Conservation (phyloP, 1,140 invertebrate genomes). For the Helicoverpa armigera region DNA sequence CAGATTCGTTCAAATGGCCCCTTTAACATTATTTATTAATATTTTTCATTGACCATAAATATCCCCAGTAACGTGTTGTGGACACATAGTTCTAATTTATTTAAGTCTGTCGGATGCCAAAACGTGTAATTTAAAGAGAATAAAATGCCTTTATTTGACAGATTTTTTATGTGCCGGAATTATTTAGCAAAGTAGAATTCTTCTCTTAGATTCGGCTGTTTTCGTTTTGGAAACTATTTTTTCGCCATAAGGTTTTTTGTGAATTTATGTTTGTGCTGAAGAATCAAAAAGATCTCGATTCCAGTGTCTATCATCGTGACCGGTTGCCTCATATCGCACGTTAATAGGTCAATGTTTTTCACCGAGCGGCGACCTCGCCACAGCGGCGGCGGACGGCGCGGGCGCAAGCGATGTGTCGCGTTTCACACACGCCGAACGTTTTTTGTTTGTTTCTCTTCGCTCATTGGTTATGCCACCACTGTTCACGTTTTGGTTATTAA, state of each 20-base stretch:
- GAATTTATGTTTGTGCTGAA: neutral
- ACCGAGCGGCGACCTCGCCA: constrained; percentile 41
- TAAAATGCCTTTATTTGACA: neutral
- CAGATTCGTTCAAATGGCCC: constrained; percentile 17
- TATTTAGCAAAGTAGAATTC: neutral
- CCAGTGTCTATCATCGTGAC: constrained; percentile 39
- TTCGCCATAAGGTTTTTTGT: neutral
- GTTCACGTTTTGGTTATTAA: constrained; percentile 42
- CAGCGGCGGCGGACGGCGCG: constrained; percentile 17
- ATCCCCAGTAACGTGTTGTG: neutral
- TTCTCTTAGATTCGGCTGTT: neutral
- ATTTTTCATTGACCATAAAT: constrained; percentile 37
- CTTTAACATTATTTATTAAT: constrained; percentile 32
- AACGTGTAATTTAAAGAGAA: constrained; percentile 17
- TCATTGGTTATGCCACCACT: constrained; percentile 18
- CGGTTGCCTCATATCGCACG: constrained; percentile 59
- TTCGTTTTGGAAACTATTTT: neutral
- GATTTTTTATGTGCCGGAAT: too few relatives aligned
- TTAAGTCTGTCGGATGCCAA: constrained; percentile 49
- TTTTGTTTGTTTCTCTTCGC: constrained; percentile 40
- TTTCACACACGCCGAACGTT: constrained; percentile 25
- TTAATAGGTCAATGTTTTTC: constrained; percentile 62
- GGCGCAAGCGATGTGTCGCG: constrained; percentile 48
- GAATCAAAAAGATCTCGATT: constrained; percentile 33
- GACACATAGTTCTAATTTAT: constrained; percentile 39